Base-by-base conservation (phyloP, 1,140 invertebrate species). In the Pseudomyrmex gracilis region DNA sequence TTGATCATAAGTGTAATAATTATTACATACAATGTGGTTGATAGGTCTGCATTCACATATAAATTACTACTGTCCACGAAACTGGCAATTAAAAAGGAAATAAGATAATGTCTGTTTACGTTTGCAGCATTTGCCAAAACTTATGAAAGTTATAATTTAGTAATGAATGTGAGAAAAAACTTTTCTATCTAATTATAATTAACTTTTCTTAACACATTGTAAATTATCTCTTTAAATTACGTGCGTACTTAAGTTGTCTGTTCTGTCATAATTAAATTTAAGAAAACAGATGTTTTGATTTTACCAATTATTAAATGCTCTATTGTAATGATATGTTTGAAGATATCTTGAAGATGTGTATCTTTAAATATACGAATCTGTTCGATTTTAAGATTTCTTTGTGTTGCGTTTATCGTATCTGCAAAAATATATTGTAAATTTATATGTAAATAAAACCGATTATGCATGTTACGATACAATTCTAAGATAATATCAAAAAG, bases 1-100 rank as follows among this genome's bases (percentile, higher is more conserved):
- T 76, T 60, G 74, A 85, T 90, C 87, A 71, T 92, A 90, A 92
- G 90, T 89, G 82, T 89, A 90, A 93, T 91, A 86, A 92, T 92
- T 91, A 91, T 89, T 90, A 86, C 83, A 86, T 85, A 67, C 73
- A 67, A 92, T 85, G 82, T 71, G 85, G 63, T 71, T 70, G 57
- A n/a, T 68, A 64, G 34, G 9, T 53, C n/a, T 49, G n/a, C 49
- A n/a, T 60, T 55, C 13, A 13, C 64, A 77, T 17, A 51, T 51
- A 67, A 77, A 17, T 51, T 76, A 20, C 15, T 15, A 17, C 15
- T 43, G 12, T 34, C 20, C 9, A 76, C 4, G 17, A 17, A 77
- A 67, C 2, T 45, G 2, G 1, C 47, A 5, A 17, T 77, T 68
- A 67, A 53, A 2, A 73, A 7, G 5, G 9, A 47, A 74, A 49